Conservation (phyloP, 2,797 vertebrate species). For the Oryzias sinensis region DNA sequence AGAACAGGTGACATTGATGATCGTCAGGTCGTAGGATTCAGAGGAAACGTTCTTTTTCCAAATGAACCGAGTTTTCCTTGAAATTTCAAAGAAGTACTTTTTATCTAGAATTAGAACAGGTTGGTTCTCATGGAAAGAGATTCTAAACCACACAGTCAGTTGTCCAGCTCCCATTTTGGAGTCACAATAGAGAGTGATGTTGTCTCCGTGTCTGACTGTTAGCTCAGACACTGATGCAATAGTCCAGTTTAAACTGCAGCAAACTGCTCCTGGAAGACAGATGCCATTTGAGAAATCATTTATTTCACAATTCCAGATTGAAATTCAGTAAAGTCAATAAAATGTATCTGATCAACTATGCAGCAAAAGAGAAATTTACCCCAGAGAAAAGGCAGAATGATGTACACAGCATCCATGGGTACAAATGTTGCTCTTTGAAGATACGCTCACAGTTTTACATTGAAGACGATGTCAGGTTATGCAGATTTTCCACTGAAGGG, state of each 20-base stretch:
- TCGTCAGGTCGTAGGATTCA: conserved; percentile 38
- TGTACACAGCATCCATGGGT: conserved; percentile 6
- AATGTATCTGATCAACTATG: too few relatives aligned
- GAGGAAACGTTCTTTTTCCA: conserved; percentile 9
- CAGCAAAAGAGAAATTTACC: conserved; percentile 15
- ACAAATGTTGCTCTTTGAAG: conserved; percentile 1
- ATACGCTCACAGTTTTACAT: not conserved
- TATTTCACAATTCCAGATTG: not conserved
- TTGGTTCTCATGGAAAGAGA: conserved; percentile 51
- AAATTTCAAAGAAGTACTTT: too few relatives aligned
- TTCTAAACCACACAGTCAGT: conserved; percentile 44
- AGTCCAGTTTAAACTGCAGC: not conserved
- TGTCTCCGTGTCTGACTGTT: conserved; percentile 36
- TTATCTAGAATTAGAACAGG: conserved; percentile 23
- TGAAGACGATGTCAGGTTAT: not conserved
- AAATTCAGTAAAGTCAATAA: too few relatives aligned
- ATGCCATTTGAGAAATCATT: too few relatives aligned
- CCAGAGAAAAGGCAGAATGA: not conserved
- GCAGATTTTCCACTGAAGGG: conserved; percentile 25
- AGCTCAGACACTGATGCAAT: conserved; percentile 15
- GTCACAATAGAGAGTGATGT: conserved; percentile 54
- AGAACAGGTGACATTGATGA: conserved; percentile 24
- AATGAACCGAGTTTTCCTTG: not conserved
- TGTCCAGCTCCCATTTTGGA: not conserved
- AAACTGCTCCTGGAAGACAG: conserved; percentile 25